Evolutionary conservation across 1,140 invertebrate species (phyloP), one percentile per base, ranked within the genome.

Genomic region (Magallana angulata): DNA sequence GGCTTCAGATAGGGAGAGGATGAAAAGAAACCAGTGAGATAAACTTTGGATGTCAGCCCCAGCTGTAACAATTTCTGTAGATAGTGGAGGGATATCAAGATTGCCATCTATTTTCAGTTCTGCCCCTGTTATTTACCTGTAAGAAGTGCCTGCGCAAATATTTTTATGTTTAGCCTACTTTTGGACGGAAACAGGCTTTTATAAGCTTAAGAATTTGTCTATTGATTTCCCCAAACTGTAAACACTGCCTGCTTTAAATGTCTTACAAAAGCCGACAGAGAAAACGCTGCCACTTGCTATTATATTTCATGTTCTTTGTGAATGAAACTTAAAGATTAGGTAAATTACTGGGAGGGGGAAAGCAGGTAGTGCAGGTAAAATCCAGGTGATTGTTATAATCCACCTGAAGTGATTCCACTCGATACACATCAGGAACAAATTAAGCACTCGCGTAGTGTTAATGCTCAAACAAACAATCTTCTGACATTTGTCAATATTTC

Each of bases 311-410:
- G 36, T 30, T 24, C 68, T 76, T 76, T 76, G 68, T 76, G 68
- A 76, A 76, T 76, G 68, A 76, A 64, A 76, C 24, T 76, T 76
- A 76, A 76, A 76, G 68, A 76, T 76, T 76, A 76, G 7, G 68
- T 30, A 24, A 36, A 30, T 76, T 76, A 12, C 1, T 76, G 68
- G 36, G 36, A 76, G 68, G 68, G 11, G 24, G 24, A 30, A 76
- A 36, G 12, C 9, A 76, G 11, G 24, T 76, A 76, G 12, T 76
- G 24, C 24, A 12, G 24, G 68, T 30, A 76, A 30, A 12, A 76
- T 76, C 68, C 68, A 36, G 68, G 68, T 76, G 2, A 30, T 7
- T 84, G 58, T 84, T 36, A n/a, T 56, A 82, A n/a, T 9, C 68
- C n/a, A 76, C 18, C 36, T 76, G 1, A n/a, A 30, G 68, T 76